These are phyloP conservation scores for Acheta domesticus DNA, from an alignment of 2,888 invertebrate species.

Conservation along the genomic window DNA sequence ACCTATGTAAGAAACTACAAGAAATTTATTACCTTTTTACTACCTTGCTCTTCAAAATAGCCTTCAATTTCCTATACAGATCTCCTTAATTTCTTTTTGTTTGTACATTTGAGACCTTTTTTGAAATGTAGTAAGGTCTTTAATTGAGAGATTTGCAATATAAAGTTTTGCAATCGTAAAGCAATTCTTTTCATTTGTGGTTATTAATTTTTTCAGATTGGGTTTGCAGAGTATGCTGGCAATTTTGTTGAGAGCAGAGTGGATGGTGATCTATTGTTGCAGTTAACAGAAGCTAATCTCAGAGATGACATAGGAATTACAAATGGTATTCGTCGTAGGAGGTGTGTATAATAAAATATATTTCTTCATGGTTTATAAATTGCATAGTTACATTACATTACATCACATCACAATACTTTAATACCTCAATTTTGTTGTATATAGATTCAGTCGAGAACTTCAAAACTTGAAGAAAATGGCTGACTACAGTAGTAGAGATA, in stretches of 20 bases:
- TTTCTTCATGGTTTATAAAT: slow-evolving; percentile 20
- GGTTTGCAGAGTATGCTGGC: slow-evolving; percentile 77
- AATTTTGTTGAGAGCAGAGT: slow-evolving; percentile 89
- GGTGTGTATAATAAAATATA: slow-evolving; percentile 50
- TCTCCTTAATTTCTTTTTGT: too few relatives aligned
- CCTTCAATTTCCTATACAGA: too few relatives aligned
- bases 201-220: slow-evolving; percentile 57
- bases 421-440: background rate
- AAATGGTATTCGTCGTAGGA: slow-evolving; percentile 89
- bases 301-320: slow-evolving; percentile 86
- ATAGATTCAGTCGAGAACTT: slow-evolving; percentile 85
- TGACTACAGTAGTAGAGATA: slow-evolving; percentile 91
- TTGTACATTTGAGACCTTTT: too few relatives aligned
- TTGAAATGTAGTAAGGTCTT: too few relatives aligned
- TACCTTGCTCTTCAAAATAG: too few relatives aligned
- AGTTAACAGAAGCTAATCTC: slow-evolving; percentile 88
- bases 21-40: too few relatives aligned
- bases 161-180: too few relatives aligned
- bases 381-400: background rate
- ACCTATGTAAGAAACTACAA: too few relatives aligned
- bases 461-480: slow-evolving; percentile 92
- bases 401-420: background rate
- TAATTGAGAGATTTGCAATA: too few relatives aligned
- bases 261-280: slow-evolving; percentile 92
- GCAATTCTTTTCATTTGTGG: too few relatives aligned